These are phyloP conservation scores for Drosophila ananassae DNA, from an alignment of 1,140 invertebrate genomes.

Conservation along the genomic window DNA sequence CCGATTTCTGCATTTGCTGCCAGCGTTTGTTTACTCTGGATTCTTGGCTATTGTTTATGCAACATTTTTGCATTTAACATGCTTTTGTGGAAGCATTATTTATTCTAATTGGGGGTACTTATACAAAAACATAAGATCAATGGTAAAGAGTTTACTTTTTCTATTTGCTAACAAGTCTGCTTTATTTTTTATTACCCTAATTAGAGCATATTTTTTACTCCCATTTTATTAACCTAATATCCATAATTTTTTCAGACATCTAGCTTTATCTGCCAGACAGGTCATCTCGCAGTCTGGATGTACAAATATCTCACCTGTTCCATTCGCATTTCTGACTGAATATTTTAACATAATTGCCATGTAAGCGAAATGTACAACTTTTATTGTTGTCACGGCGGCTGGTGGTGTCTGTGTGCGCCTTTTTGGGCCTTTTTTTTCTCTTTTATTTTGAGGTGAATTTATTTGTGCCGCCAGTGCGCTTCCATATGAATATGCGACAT, in stretches of 20 bases:
- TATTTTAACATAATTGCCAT: constrained; percentile 57
- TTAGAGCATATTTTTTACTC: not conserved
- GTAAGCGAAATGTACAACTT: constrained; percentile 57
- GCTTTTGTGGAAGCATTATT: not conserved
- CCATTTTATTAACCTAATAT: not conserved
- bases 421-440: constrained; percentile 36
- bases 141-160: not conserved
- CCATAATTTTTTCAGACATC: not conserved
- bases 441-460: constrained; percentile 58
- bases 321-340: constrained; percentile 33
- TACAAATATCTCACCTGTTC: constrained; percentile 25
- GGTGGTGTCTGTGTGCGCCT: constrained; percentile 4
- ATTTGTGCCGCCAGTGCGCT: constrained; percentile 33
- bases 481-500: constrained; percentile 50
- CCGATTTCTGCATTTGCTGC: constrained; percentile 14
- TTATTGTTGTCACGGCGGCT: constrained; percentile 38
- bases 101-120: not conserved
- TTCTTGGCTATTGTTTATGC: constrained; percentile 11
- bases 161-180: too few relatives aligned
- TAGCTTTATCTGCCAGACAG: constrained; percentile 13
- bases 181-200: too few relatives aligned
- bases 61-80: constrained; percentile 28
- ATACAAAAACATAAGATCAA: not conserved
- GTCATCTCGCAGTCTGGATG: constrained; percentile 32
- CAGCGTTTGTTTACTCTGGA: constrained; percentile 14